Evolutionary conservation across 2,797 vertebrate species (phyloP), one percentile per base, ranked within the genome.

Genomic region (Poecilia gillii): DNA sequence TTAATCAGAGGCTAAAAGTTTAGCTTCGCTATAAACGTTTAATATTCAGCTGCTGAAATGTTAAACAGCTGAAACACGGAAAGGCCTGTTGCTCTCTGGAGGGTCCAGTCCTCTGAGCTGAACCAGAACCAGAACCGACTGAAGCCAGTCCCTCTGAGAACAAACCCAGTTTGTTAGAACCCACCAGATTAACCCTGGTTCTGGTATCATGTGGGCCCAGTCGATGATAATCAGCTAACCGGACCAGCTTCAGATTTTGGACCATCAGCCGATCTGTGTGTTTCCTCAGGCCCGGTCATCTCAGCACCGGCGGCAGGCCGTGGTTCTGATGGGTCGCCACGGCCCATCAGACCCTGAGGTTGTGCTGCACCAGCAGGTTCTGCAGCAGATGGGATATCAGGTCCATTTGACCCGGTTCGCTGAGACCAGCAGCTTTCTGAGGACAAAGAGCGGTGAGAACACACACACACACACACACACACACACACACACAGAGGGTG

Each of bases 361-460:
- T 4, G 94, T 88, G 88, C 90, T 97, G 53, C 96, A 96, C 78
- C 96, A 91, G 85, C 93, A 73, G 53, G 91, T 98, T 28, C 95
- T 99, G 72, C 86, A 85, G 71, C 93, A 96, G 79, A 93, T 95
- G 68, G 92, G 90, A 70, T 97, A 96, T 45, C 70, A 80, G 6
- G 95, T 97, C 77, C 94, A 95, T 25, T 81, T 95, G 49, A 83
- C 94, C 79, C 92, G 94, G 84, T 96, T 94, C 33, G 86, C 85
- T 0, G 95, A 94, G 76, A 92, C 93, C 8, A 81, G 86, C 75
- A 87, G 86, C 77, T 74, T 86, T 23, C 90, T 91, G 41, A 85
- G 88, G 43, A 89, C 36, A 13, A 59, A 84, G 59, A 85, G 85
- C 31, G 92, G 92, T 89, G 79, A 91, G 78, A 91, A 23, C 51